These are phyloP conservation scores for Forbesichthys papilliferus DNA, from an alignment of 2,113 vertebrate species.

Conservation along the genomic window DNA sequence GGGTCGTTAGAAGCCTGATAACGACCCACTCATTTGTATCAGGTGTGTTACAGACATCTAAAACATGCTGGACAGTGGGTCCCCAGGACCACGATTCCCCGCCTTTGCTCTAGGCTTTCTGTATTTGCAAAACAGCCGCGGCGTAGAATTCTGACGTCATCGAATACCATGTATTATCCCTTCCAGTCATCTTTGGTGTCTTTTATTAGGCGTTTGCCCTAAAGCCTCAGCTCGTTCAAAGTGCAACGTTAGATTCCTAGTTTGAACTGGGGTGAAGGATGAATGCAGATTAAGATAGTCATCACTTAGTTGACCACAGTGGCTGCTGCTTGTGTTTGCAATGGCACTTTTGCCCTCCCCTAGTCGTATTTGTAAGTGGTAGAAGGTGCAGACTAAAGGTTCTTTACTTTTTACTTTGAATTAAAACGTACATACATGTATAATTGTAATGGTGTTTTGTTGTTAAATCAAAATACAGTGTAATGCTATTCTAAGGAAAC, in stretches of 20 bases:
- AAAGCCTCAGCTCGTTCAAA: constrained; percentile 69
- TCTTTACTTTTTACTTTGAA: too few species aligned
- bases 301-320: constrained; percentile 64
- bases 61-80: too few species aligned
- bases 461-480: too few species aligned
- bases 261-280: constrained; percentile 67
- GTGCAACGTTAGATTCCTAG: constrained; percentile 61
- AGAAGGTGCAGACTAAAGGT: too few species aligned
- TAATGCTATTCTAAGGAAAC: too few species aligned
- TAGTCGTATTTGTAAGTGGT: not conserved
- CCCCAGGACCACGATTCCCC: too few species aligned
- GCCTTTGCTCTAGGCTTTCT: too few species aligned
- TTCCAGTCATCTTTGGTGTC: constrained; percentile 60
- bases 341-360: constrained; percentile 39
- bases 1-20: too few species aligned
- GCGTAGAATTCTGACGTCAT: too few species aligned
- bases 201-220: constrained; percentile 63
- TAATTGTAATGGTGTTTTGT: not conserved
- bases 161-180: constrained; percentile 35
- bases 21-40: too few species aligned
- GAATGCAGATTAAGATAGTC: constrained; percentile 74
- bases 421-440: not conserved
- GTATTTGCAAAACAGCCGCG: too few species aligned
- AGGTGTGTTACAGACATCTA: too few species aligned
- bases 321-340: constrained; percentile 63